Percentiles rank a stretch among this genome's conserved stretches.
Evolutionary conservation across 2,113 vertebrate species (phyloP).

Genomic region (Crotalus horridus): DNA sequence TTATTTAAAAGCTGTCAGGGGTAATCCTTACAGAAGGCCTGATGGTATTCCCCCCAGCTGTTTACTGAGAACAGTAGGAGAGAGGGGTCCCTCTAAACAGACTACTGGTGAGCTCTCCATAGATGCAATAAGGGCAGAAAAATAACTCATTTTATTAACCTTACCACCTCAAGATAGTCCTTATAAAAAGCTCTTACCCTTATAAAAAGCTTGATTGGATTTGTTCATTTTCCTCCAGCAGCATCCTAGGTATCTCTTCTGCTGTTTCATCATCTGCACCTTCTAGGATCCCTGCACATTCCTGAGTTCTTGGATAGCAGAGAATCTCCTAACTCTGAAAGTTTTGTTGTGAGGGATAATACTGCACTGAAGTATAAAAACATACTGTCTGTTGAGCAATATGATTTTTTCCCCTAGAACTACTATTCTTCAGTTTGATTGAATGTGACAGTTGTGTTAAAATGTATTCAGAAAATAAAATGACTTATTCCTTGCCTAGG

Average conservation of each 20-base stretch:
- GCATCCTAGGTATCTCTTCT: background rate
- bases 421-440: background rate
- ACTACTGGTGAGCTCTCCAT: background rate
- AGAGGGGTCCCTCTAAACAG: background rate
- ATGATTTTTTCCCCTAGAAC: background rate
- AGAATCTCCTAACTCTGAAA: background rate
- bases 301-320: background rate
- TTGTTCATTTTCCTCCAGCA: background rate
- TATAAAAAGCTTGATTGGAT: background rate
- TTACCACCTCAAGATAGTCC: background rate
- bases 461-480: background rate
- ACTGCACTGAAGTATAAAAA: background rate
- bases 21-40: background rate
- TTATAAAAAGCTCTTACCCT: background rate
- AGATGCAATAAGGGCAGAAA: background rate
- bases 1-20: background rate
- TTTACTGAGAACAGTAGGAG: background rate
- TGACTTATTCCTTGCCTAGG: background rate
- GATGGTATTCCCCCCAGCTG: background rate
- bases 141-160: background rate
- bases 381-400: background rate
- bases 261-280: background rate
- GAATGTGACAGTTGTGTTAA: background rate
- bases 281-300: background rate
- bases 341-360: too few species aligned